Base-by-base conservation (phyloP, 2,888 invertebrate species). In the Laothoe populi region DNA sequence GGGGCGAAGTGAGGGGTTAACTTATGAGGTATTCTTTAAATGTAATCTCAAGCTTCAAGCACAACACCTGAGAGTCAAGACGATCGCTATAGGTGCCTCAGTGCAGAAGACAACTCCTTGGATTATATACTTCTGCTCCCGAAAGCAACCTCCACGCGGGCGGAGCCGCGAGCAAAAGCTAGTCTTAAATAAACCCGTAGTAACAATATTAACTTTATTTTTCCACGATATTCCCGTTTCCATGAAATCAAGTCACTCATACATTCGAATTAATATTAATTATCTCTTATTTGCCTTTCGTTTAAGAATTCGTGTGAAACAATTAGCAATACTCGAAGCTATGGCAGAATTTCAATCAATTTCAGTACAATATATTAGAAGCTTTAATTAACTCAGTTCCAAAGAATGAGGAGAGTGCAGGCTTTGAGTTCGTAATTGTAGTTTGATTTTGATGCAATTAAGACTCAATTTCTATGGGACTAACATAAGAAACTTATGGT, bases 361-460 rank as follows among this genome's bases (percentile, higher is more conserved):
- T 31, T 8, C 49, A 31, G 11, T 16, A 7, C 31, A 49, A 11
- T 19, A 16, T 44, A 45, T 26, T 57, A 11, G 57, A 57, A 45
- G 16, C 59, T 11, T 59, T 45, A 45, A 59, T 59, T 44, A 44
- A 3, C n/a, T 44, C 8, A 44, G 24, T 23, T 58, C 4, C 16
- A 31, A 16, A 31, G 26, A 31, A 42, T 31, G 11, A 21, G 26
- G 42, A 26, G n/a, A 44, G 24, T 24, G 8, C 19, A 44, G 26
- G 44, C 31, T 53, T 53, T 11, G 38, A 31, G 49, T 31, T 46
- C 19, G 4, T 23, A 31, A 31, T 31, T 53, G 31, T 31, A 53
- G 31, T 31, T 48, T 26, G 31, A 53, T 16, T 53, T 49, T 31
- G 19, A 31, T 31, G 19, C 49, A 19, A 19, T 53, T 26, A 31